Base-by-base conservation (phyloP, 2,888 invertebrate species). In the Ectropis crepuscularia region DNA sequence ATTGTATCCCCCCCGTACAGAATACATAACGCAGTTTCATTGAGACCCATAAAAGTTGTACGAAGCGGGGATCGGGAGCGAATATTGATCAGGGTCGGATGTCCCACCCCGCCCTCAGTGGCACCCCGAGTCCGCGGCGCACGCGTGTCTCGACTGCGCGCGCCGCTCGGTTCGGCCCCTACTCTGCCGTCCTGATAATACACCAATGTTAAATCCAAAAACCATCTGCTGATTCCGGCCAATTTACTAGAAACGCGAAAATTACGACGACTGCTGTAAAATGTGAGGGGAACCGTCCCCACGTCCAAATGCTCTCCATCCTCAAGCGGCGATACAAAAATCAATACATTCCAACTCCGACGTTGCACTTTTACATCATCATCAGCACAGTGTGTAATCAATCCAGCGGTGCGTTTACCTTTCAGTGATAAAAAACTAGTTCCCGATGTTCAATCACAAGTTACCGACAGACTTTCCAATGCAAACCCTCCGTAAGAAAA, bases 401-500 rank as follows among this genome's bases (percentile, higher is more conserved):
- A 63, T 80, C 82, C 83, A 82, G 75, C 75, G 82, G 88, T 89
- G 86, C 85, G 80, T 86, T 90, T 87, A 77, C 81, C 80, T 90
- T 90, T 83, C 91, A 91, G 92, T 87, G 89, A 73, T 79, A 77
- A 71, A 77, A 78, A 78, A 79, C 80, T 77, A 78, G 83, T 74
- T 82, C 81, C 87, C 82, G 89, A 93, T 93, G 93, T 93, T 93
- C 86, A 93, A 93, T 89, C 92, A 93, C 91, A 93, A 93, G 93
- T 88, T 93, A 87, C 90, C 93, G 75, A 88, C 90, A 82, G 93
- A 93, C 85, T 93, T 93, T 89, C 93, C 92, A 89, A 97, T 98
- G 97, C 97, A 98, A 96, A 97, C 97, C 84, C 94, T 98, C 91
- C 95, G 98, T 89, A 97, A 97, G 94, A 97, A 97, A 95, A 97